Evolutionary conservation across 2,888 invertebrate genomes (phyloP).

Genomic region (Calephelis perditalis): DNA sequence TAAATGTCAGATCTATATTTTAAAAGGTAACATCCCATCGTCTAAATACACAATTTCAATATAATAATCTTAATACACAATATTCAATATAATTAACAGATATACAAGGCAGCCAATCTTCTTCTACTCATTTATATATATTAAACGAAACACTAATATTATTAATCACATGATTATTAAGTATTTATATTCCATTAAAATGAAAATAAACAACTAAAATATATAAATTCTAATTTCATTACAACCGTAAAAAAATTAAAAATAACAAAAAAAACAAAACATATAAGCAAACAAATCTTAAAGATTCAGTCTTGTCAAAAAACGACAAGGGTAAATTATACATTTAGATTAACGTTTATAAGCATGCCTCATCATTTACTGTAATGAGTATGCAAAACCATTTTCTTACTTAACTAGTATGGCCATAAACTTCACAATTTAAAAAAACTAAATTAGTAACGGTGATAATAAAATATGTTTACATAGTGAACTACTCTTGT

Average conservation of each 20-base stretch:
- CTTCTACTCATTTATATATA: constrained; percentile 5
- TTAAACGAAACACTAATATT: constrained; percentile 5
- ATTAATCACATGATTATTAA: background rate
- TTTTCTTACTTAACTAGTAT: constrained; percentile 7
- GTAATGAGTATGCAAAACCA: constrained; percentile 18
- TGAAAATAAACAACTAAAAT: background rate
- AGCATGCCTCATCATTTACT: constrained; percentile 10
- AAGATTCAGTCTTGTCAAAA: background rate
- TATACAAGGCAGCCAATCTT: constrained; percentile 12
- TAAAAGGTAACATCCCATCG: too few relatives aligned
- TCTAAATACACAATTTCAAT: background rate
- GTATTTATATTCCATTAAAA: background rate
- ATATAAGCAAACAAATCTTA: background rate
- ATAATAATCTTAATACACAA: constrained; percentile 5
- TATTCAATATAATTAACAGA: constrained; percentile 13
- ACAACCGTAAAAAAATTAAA: background rate
- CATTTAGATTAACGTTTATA: background rate
- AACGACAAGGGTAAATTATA: background rate
- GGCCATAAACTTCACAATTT: background rate
- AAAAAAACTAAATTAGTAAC: too few relatives aligned
- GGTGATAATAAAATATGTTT: too few relatives aligned
- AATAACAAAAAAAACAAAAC: background rate
- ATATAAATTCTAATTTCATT: background rate
- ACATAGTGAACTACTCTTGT: too few relatives aligned
- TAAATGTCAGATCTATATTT: too few relatives aligned